Evolutionary conservation across 2,888 invertebrate species (phyloP).

Genomic region (Cosmorhoe ocellata): DNA sequence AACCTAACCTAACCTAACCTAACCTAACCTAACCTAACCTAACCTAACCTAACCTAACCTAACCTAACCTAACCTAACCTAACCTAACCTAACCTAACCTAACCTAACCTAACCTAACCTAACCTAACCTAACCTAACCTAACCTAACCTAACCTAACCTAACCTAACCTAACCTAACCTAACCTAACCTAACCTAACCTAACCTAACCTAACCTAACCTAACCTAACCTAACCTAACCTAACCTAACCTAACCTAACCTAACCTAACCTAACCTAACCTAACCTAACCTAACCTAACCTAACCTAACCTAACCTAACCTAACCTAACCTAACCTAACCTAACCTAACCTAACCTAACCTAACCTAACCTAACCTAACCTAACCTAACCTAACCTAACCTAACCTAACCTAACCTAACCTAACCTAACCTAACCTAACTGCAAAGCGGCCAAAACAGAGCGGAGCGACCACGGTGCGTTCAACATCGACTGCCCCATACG

Average conservation of each 20-base stretch:
- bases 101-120: slow-evolving; percentile 39
- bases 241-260: slow-evolving; percentile 35
- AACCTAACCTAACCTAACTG: slow-evolving; percentile 25
- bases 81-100: slow-evolving; percentile 37
- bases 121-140: slow-evolving; percentile 36
- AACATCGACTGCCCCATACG: too few species aligned
- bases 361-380: not conserved
- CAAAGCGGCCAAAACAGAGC: too few species aligned
- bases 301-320: slow-evolving; percentile 36
- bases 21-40: slow-evolving; percentile 34
- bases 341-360: slow-evolving; percentile 32
- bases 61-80: slow-evolving; percentile 36
- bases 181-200: not conserved
- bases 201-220: slow-evolving; percentile 20
- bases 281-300: slow-evolving; percentile 36
- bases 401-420: slow-evolving; percentile 20
- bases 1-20: slow-evolving; percentile 26
- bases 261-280: slow-evolving; percentile 39
- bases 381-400: not conserved
- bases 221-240: slow-evolving; percentile 27
- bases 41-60: slow-evolving; percentile 39
- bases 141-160: not conserved
- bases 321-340: slow-evolving; percentile 39
- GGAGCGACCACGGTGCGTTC: too few species aligned
- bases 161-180: not conserved